Evolutionary conservation across 2,888 invertebrate species (phyloP).

Genomic region (Pherbina coryleti): DNA sequence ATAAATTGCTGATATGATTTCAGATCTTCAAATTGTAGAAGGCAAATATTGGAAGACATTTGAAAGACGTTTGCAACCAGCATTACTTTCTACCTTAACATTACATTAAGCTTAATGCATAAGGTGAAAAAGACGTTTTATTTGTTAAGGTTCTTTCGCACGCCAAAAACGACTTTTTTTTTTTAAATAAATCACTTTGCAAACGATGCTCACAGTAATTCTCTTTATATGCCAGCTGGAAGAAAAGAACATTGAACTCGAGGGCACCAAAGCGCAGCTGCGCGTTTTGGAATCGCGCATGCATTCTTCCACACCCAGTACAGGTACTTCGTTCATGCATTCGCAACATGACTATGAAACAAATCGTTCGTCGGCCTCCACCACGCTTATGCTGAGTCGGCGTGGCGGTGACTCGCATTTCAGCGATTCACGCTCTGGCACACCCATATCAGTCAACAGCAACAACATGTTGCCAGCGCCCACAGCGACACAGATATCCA

Average conservation of each 20-base stretch:
- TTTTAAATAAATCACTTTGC: too few species aligned
- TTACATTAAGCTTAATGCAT: too few species aligned
- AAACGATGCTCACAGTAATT: slow-evolving; percentile 6
- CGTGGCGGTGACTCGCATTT: slow-evolving; percentile 55
- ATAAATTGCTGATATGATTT: too few species aligned
- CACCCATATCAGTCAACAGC: slow-evolving; percentile 48
- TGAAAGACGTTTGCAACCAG: too few species aligned
- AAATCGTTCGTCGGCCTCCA: slow-evolving; percentile 64
- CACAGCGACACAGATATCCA: slow-evolving; percentile 67
- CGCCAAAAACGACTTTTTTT: too few species aligned
- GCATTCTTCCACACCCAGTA: slow-evolving; percentile 65
- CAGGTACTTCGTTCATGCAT: slow-evolving; percentile 67
- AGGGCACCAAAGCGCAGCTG: slow-evolving; percentile 83
- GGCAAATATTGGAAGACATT: too few species aligned
- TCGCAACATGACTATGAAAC: slow-evolving; percentile 66
- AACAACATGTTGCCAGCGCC: slow-evolving; percentile 54
- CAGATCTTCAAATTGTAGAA: too few species aligned
- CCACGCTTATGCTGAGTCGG: slow-evolving; percentile 63
- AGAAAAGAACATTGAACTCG: slow-evolving; percentile 85
- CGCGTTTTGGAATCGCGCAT: slow-evolving; percentile 77
- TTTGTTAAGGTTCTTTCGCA: too few species aligned
- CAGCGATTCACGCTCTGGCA: slow-evolving; percentile 50
- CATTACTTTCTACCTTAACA: too few species aligned
- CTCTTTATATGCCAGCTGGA: slow-evolving; percentile 73
- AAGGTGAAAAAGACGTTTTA: too few species aligned